Percentiles rank a stretch among this genome's conserved stretches.
These are phyloP conservation scores for Acanthosepion esculentum DNA, from an alignment of 2,888 invertebrate species.

Conservation along the genomic window DNA sequence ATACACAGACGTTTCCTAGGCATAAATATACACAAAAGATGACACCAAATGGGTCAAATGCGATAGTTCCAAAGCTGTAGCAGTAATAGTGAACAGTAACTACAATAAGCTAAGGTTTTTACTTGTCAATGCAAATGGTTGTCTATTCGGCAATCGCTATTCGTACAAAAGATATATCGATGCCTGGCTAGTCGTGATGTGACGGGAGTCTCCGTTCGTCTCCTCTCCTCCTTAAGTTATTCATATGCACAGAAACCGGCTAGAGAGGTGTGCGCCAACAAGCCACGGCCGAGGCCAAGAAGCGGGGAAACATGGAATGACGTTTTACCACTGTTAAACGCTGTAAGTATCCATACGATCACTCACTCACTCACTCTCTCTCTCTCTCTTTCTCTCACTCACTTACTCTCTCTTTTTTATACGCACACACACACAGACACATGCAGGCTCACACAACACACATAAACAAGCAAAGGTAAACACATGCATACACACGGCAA, in stretches of 20 bases:
- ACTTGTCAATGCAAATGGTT: neutral
- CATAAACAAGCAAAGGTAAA: no score
- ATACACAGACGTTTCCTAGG: no score
- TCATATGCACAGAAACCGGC: neutral
- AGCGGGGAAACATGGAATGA: conserved; percentile 17
- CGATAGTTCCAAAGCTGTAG: neutral
- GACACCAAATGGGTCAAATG: neutral
- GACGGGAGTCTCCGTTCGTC: conserved; percentile 16
- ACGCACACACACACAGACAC: no score
- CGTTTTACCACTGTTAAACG: neutral
- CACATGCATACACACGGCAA: no score
- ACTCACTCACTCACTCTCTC: neutral
- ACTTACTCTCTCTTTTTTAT: no score
- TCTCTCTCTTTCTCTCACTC: no score
- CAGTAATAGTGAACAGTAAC: neutral
- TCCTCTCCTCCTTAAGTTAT: neutral
- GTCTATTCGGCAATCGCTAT: conserved; percentile 14
- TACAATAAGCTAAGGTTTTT: conserved; percentile 8
- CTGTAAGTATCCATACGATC: neutral
- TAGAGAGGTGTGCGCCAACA: conserved; percentile 17
- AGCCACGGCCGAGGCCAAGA: conserved; percentile 16
- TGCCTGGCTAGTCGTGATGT: conserved; percentile 11
- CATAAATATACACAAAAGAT: conserved; percentile 33
- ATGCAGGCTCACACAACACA: no score
- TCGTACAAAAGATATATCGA: conserved; percentile 33